Conservation (phyloP, 2,797 vertebrate genomes). For the Carcharodon carcharias region DNA sequence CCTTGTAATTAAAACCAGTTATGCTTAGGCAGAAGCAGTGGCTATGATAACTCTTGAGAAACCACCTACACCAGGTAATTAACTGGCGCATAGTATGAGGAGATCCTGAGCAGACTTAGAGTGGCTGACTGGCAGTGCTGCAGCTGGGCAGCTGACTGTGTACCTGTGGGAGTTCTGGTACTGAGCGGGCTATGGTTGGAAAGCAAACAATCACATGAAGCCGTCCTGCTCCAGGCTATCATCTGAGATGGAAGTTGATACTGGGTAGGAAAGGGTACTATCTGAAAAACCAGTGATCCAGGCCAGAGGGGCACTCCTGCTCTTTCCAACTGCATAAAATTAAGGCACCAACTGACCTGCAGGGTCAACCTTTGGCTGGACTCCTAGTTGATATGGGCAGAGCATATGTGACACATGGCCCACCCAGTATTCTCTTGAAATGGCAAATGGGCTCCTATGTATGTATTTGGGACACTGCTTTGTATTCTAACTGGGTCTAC, state of each 20-base stretch:
- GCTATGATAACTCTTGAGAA: neutral
- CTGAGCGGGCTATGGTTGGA: neutral
- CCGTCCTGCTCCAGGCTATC: neutral
- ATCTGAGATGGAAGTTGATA: no score
- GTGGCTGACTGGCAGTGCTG: neutral
- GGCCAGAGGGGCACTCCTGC: no score
- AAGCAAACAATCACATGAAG: neutral
- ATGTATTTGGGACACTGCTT: neutral
- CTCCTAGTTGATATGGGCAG: neutral
- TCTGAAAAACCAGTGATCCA: no score
- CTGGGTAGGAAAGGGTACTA: no score
- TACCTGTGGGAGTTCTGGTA: neutral
- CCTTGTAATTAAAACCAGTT: neutral
- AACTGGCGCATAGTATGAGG: no score
- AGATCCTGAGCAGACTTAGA: neutral
- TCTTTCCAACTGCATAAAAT: no score
- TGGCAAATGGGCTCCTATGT: neutral
- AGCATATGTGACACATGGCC: no score
- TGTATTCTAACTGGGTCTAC: neutral
- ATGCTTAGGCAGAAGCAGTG: neutral
- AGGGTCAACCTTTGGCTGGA: no score
- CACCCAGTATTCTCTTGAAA: neutral
- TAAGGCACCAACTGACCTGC: no score
- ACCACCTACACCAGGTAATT: neutral
- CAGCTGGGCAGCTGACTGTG: neutral